Evolutionary conservation across 2,113 vertebrate species (phyloP).

Genomic region (Aspidoscelis tigris): DNA sequence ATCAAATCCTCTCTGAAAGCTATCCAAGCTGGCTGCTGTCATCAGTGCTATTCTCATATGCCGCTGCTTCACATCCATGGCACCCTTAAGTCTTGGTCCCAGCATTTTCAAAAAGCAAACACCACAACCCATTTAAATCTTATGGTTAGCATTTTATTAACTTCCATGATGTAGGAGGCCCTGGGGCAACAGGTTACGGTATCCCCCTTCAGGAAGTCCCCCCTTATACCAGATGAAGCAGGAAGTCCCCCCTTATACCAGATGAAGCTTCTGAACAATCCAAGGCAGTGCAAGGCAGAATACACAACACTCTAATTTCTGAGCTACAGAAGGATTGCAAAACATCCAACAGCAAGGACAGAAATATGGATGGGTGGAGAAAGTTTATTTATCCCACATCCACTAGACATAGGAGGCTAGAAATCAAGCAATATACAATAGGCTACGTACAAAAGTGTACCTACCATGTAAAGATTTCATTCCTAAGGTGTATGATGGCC

Average conservation of each 20-base stretch:
- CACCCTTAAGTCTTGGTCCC: neutral
- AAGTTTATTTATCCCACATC: neutral
- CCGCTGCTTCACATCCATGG: neutral
- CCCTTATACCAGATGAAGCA: neutral
- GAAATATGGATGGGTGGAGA: neutral
- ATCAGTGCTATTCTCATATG: too few species aligned
- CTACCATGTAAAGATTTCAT: slow-evolving; percentile 91
- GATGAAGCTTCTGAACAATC: neutral
- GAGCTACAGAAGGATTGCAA: neutral
- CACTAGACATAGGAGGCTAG: neutral
- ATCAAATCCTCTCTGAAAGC: too few species aligned
- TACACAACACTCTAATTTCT: neutral
- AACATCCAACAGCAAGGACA: neutral
- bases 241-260: neutral
- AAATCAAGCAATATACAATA: neutral
- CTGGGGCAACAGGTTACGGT: neutral
- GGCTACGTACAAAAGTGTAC: slow-evolving; percentile 4
- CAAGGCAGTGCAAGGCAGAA: neutral
- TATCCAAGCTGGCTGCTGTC: too few species aligned
- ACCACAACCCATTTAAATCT: neutral
- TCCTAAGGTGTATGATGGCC: slow-evolving; percentile 90
- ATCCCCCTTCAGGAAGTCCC: neutral
- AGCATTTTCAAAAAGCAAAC: neutral
- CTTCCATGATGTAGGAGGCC: neutral
- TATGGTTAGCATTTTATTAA: too few species aligned